These are phyloP conservation scores for Calephelis nemesis DNA, from an alignment of 1,140 invertebrate genomes.

Conservation along the genomic window DNA sequence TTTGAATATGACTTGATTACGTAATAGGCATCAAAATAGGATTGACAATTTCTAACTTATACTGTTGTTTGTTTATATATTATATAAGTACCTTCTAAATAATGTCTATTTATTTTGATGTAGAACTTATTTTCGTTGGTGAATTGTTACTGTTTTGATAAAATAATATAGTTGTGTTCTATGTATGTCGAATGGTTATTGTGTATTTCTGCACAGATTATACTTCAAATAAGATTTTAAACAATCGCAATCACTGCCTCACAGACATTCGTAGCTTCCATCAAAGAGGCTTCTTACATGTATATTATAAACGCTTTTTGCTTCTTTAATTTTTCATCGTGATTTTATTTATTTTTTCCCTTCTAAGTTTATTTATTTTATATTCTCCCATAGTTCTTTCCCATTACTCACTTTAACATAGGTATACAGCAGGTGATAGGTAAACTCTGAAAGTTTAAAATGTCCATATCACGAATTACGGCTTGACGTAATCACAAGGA, in stretches of 20 bases:
- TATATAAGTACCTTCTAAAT: background rate
- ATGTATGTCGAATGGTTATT: slow-evolving; percentile 20
- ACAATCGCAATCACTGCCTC: slow-evolving; percentile 76
- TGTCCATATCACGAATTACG: slow-evolving; percentile 32
- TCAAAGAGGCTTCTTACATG: slow-evolving; percentile 59
- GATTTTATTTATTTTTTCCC: slow-evolving; percentile 43
- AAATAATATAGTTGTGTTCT: background rate
- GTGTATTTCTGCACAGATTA: slow-evolving; percentile 19
- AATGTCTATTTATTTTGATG: slow-evolving; percentile 5
- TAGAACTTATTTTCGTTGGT: slow-evolving; percentile 13
- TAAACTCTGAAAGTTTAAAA: background rate
- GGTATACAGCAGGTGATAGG: slow-evolving; percentile 5
- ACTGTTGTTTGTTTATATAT: too few relatives aligned
- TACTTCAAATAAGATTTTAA: slow-evolving; percentile 30
- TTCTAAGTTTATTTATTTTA: slow-evolving; percentile 57
- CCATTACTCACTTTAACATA: slow-evolving; percentile 45
- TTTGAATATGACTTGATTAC: too few relatives aligned
- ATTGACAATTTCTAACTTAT: too few relatives aligned
- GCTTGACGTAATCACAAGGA: slow-evolving; percentile 35
- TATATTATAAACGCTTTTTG: slow-evolving; percentile 70
- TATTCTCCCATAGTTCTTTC: slow-evolving; percentile 57
- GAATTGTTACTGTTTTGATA: slow-evolving; percentile 11
- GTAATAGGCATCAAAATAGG: too few relatives aligned
- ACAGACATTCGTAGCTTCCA: slow-evolving; percentile 77
- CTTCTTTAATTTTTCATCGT: slow-evolving; percentile 57